Percentiles rank a stretch among this genome's conserved stretches.
These are phyloP conservation scores for Epinotia demarniana DNA, from an alignment of 2,888 invertebrate genomes.

Conservation along the genomic window DNA sequence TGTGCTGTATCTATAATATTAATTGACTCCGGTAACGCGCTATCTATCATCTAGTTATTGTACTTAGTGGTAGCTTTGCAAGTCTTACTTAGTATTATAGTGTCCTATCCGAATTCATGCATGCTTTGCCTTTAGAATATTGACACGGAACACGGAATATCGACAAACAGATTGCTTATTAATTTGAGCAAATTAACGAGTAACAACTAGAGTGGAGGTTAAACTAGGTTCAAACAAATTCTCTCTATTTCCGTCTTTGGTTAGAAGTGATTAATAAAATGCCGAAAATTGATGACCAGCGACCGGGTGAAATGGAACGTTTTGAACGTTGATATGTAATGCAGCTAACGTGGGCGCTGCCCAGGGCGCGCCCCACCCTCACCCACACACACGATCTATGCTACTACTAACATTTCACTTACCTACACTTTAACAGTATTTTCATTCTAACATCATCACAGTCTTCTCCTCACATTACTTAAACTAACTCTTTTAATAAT, in stretches of 20 bases:
- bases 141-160: constrained; percentile 34
- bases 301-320: constrained; percentile 51
- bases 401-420: constrained; percentile 62
- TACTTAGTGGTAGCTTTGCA: constrained; percentile 74
- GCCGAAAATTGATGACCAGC: constrained; percentile 33
- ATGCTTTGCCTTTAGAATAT: constrained; percentile 36
- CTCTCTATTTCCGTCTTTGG: constrained; percentile 40
- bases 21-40: constrained; percentile 77
- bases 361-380: constrained; percentile 49
- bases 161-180: constrained; percentile 64
- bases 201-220: constrained; percentile 35
- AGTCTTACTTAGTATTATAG: constrained; percentile 51
- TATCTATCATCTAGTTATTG: constrained; percentile 74
- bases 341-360: constrained; percentile 48
- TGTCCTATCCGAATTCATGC: constrained; percentile 31
- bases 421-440: constrained; percentile 60
- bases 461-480: constrained; percentile 81
- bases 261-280: constrained; percentile 25
- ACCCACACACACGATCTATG: constrained; percentile 48
- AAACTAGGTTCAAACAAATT: constrained; percentile 27
- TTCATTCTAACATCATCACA: constrained; percentile 79
- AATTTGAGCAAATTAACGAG: constrained; percentile 70
- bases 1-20: constrained; percentile 61
- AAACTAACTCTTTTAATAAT: constrained; percentile 58
- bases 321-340: constrained; percentile 65